Base-by-base conservation (phyloP, 1,140 invertebrate species). In the Dolichoris vasculosae region DNA sequence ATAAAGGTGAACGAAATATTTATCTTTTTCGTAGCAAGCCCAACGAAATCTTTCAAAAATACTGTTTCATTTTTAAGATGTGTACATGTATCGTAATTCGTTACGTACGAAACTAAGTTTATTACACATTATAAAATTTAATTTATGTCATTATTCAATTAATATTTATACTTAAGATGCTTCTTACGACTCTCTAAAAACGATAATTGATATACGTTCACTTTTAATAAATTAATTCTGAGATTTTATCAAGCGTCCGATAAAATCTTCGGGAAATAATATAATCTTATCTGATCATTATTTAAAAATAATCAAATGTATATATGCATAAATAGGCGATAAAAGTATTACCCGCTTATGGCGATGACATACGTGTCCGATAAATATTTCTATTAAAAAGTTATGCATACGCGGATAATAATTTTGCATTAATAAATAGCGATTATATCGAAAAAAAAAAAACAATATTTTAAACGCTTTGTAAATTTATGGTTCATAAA, bases 261-360 rank as follows among this genome's bases (percentile, higher is more conserved):
- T n/a, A n/a, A 17, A 63, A 63, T 26, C n/a, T 15, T 38, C 48
- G 59, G 48, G 76, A 64, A 80, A 80, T 35, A 43, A 64, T 67
- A 11, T 81, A 81, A 81, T 81, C 79, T 67, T 26, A 81, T 81
- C 43, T 9, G 35, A 81, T 67, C 40, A 48, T 46, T 0, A 55
- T 15, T 15, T 15, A 77, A 77, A 55, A 63, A 35, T 23, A 30
- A 78, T 40, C n/a, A 35, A 23, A 77, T 26, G 59, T 20, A 55
- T 63, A 46, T 7, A 46, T 46, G 51, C 13, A 43, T 76, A 48
- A n/a, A n/a, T 35, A 35, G 15, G 32, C 64, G 64, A 69, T 69
- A 69, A 32, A 32, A 69, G 38, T n/a, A 69, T 32, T 35, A 15
- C 63, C 55, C 63, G 43, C 75, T 59, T 59, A 51, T 15, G 1